Evolutionary conservation across 2,113 vertebrate species (phyloP).

Genomic region (Notothenia rossii): DNA sequence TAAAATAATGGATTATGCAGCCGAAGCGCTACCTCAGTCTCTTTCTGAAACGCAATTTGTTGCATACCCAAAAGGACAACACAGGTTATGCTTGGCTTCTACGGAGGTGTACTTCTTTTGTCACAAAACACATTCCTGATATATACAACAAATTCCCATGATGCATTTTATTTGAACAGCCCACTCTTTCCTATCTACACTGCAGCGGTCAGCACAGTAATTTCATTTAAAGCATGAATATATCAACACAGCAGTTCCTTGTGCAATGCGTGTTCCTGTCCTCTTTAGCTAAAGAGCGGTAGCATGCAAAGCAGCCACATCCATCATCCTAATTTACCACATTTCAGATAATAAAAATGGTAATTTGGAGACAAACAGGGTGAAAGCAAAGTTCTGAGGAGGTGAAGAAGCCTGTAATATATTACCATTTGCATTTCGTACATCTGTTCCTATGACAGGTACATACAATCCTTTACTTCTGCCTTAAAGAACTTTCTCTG

Average conservation of each 20-base stretch:
- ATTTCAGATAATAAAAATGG: constrained; percentile 55
- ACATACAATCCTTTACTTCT: constrained; percentile 70
- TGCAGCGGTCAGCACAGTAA: constrained; percentile 25
- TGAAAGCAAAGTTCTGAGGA: constrained; percentile 53
- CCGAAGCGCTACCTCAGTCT: constrained; percentile 14
- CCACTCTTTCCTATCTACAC: neutral
- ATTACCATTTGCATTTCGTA: constrained; percentile 75
- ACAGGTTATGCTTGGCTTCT: constrained; percentile 17
- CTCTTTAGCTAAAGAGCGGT: constrained; percentile 22
- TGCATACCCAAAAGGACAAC: constrained; percentile 31
- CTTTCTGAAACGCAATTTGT: constrained; percentile 43
- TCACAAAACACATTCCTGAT: constrained; percentile 21
- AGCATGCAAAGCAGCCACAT: constrained; percentile 32
- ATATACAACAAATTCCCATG: constrained; percentile 5
- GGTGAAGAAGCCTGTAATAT: constrained; percentile 42
- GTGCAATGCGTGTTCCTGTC: constrained; percentile 10
- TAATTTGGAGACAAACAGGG: constrained; percentile 30
- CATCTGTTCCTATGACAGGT: constrained; percentile 75
- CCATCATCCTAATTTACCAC: constrained; percentile 38
- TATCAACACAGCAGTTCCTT: constrained; percentile 9
- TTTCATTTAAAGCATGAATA: constrained; percentile 33
- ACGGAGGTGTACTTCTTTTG: constrained; percentile 15
- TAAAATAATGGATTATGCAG: constrained; percentile 53
- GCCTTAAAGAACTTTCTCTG: constrained; percentile 62
- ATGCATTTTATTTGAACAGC: constrained; percentile 25